Evolutionary conservation across 2,797 vertebrate species (phyloP), one percentile per base, ranked within the genome.

Genomic region (Manis javanica): DNA sequence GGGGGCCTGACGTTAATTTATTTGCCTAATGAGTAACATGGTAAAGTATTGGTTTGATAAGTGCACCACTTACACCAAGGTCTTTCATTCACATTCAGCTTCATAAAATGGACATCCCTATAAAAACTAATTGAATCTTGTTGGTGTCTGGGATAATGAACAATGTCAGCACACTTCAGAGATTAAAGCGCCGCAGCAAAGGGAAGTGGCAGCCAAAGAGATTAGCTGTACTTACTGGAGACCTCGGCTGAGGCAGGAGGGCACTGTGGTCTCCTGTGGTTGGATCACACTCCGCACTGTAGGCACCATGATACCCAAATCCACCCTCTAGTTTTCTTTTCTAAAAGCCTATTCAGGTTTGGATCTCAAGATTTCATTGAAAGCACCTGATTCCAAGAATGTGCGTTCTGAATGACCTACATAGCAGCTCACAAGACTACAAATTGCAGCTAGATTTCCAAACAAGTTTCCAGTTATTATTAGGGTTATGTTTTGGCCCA

Each of bases 1-100:
- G 61, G 69, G 95, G 57, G n/a, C 39, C 61, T 95, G 96, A 95
- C 88, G 57, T 94, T 95, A 94, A 98, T 97, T 97, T 90, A 96
- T 96, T 95, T 96, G 91, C 79, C 66, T 97, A 97, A 97, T 97
- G 95, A 97, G 89, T 96, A 95, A 95, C 90, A 87, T 31, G 78
- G 78, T 85, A 90, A 96, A 84, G 61, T 95, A 92, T 91, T 82
- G 63, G 88, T 72, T 94, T 94, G 91, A 93, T 97, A 97, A 97
- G 90, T 90, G 37, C 23, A 55, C 71, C 71, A 78, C 90, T 97
- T 97, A 96, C 23, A 95, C 90, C 92, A 89, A 95, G 87, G 57
- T 89, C 95, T 98, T 97, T 92, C 85, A 66, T 94, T 96, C 95
- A 79, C 75, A 83, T 94, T 94, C 95, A 87, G 68, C 89, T 94